Conservation (phyloP, 2,797 vertebrate genomes). For the Oreonectes daqikongensis region DNA sequence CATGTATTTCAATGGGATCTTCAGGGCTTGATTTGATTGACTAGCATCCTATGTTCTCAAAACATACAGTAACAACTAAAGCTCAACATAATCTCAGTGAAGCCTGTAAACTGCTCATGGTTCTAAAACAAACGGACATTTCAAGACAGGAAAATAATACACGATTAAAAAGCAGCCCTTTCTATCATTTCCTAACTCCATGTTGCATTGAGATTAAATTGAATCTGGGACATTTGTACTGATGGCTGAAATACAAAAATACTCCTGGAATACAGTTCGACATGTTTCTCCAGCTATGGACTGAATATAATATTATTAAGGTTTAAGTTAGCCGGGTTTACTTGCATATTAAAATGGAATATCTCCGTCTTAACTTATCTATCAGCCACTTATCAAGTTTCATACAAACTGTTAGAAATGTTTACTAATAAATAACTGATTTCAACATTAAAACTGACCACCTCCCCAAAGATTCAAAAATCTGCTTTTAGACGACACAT, state of each 20-base stretch:
- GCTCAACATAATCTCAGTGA: conserved; percentile 37
- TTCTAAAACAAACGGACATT: conserved; percentile 22
- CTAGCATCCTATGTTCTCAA: neutral
- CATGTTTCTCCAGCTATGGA: neutral
- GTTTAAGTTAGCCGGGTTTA: conserved; percentile 42
- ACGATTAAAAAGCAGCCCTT: conserved; percentile 27
- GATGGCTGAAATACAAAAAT: neutral
- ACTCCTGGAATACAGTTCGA: neutral
- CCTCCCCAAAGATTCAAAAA: conserved; percentile 56
- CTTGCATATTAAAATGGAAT: conserved; percentile 47
- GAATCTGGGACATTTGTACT: conserved; percentile 5
- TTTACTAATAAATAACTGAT: conserved; percentile 80
- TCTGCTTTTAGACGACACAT: conserved; percentile 64
- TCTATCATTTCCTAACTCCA: neutral
- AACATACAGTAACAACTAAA: conserved; percentile 34
- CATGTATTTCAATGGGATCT: conserved; percentile 4
- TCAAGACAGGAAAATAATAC: conserved; percentile 13
- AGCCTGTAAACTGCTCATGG: conserved; percentile 34
- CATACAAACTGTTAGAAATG: conserved; percentile 68
- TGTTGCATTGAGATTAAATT: conserved; percentile 13
- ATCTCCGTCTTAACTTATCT: conserved; percentile 51
- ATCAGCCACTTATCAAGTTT: conserved; percentile 61
- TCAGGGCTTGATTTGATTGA: conserved; percentile 19
- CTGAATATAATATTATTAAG: neutral
- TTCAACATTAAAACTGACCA: conserved; percentile 71